A percentile compares a stretch with the other conserved stretches of the same genome.
Evolutionary conservation across 1,140 invertebrate genomes (phyloP).

Genomic region (Whitmania pigra): DNA sequence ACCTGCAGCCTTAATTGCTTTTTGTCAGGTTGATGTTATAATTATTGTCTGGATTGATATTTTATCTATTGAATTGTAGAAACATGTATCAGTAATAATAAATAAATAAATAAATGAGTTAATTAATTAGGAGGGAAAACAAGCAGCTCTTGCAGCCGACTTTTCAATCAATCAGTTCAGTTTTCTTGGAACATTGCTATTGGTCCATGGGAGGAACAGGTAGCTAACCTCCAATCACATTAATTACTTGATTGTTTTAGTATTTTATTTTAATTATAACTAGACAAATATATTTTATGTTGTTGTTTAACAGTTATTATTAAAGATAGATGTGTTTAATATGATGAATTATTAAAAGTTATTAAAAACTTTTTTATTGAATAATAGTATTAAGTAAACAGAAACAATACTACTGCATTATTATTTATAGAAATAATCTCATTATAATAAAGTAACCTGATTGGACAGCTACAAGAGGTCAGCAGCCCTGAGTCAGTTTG

Average conservation of each 20-base stretch:
- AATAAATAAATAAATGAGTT: no score
- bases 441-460: constrained; percentile 2
- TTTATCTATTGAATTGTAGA: no score
- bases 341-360: no score
- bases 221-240: constrained; percentile 14
- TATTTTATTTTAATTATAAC: neutral
- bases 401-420: neutral
- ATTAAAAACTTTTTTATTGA: no score
- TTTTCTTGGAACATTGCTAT: constrained; percentile 63
- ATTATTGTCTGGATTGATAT: no score
- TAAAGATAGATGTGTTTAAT: no score
- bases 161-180: constrained; percentile 90
- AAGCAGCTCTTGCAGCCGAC: constrained; percentile 95
- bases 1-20: no score
- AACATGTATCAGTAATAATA: no score
- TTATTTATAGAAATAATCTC: neutral
- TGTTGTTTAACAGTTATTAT: no score
- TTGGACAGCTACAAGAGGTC: constrained; percentile 75
- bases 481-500: constrained; percentile 88
- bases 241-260: neutral
- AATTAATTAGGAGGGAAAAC: constrained; percentile 62
- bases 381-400: neutral
- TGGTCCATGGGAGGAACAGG: constrained; percentile 82
- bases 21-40: no score
- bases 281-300: no score